Conservation (phyloP, 2,797 vertebrate genomes). For the Spheniscus humboldti region DNA sequence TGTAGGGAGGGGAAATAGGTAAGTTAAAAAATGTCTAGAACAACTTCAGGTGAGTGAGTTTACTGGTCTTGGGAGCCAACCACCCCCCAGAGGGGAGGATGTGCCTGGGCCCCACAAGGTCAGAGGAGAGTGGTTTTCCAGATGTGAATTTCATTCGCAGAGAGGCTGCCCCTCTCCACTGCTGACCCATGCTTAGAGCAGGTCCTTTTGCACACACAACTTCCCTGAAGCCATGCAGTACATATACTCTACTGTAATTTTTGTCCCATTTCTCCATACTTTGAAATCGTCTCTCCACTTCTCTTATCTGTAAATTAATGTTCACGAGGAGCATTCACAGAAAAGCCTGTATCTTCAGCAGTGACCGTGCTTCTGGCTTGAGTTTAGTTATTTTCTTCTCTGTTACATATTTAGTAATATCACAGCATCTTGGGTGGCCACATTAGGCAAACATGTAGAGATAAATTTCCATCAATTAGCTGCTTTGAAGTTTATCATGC, state of each 20-base stretch:
- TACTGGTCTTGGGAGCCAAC: background rate
- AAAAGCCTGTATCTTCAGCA: background rate
- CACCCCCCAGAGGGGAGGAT: background rate
- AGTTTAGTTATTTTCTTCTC: background rate
- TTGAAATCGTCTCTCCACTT: background rate
- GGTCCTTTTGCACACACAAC: background rate
- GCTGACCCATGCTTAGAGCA: accelerated
- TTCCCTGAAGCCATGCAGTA: background rate
- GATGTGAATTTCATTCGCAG: background rate
- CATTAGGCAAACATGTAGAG: background rate
- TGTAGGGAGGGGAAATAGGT: background rate
- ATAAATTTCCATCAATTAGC: background rate
- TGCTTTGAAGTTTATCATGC: background rate
- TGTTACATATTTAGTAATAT: background rate
- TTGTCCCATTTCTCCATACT: background rate
- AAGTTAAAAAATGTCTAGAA: background rate
- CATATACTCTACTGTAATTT: background rate
- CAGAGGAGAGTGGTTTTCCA: background rate
- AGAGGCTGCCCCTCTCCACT: background rate
- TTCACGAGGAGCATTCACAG: background rate
- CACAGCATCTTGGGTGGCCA: background rate
- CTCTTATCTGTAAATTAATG: background rate
- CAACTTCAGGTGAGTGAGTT: background rate
- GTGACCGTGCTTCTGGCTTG: background rate
- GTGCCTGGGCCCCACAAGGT: background rate